Evolutionary conservation across 2,797 vertebrate genomes (phyloP).

Genomic region (Phalanger gymnotis): DNA sequence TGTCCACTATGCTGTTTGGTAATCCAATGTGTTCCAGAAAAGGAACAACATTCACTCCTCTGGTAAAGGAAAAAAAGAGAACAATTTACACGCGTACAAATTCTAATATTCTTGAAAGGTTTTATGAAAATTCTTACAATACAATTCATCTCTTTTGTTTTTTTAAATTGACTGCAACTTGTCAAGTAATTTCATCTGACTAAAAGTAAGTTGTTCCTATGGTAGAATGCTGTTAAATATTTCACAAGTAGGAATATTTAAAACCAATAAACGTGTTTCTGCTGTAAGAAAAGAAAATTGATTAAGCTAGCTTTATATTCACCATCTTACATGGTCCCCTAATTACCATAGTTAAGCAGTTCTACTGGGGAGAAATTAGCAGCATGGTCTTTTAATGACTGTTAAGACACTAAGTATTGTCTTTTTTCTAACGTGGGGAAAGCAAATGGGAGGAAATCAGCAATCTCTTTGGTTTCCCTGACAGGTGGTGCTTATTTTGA

Average conservation of each 20-base stretch:
- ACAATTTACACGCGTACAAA: slow-evolving; percentile 40
- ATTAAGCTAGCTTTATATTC: not conserved
- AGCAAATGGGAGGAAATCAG: slow-evolving; percentile 18
- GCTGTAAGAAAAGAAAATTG: not conserved
- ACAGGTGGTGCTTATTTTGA: slow-evolving; percentile 26
- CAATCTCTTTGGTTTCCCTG: slow-evolving; percentile 35
- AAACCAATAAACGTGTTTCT: not conserved
- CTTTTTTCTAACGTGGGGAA: slow-evolving; percentile 22
- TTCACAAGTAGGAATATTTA: not conserved
- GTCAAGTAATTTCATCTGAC: slow-evolving; percentile 10
- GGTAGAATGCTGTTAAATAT: not conserved
- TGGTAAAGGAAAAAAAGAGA: slow-evolving; percentile 80
- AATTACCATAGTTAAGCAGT: slow-evolving; percentile 29
- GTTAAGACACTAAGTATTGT: not conserved
- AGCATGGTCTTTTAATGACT: not conserved
- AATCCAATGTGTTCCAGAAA: slow-evolving; percentile 94
- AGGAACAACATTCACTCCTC: slow-evolving; percentile 96
- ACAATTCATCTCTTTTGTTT: slow-evolving; percentile 23
- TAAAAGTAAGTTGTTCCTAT: not conserved
- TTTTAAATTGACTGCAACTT: slow-evolving; percentile 46
- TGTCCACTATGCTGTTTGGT: slow-evolving; percentile 91
- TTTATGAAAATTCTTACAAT: slow-evolving; percentile 55
- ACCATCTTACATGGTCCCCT: slow-evolving; percentile 1
- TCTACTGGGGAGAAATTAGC: slow-evolving; percentile 39
- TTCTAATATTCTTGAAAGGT: slow-evolving; percentile 52